These are phyloP conservation scores for Leucoraja ocellata DNA, from an alignment of 2,797 vertebrate species.

Conservation along the genomic window DNA sequence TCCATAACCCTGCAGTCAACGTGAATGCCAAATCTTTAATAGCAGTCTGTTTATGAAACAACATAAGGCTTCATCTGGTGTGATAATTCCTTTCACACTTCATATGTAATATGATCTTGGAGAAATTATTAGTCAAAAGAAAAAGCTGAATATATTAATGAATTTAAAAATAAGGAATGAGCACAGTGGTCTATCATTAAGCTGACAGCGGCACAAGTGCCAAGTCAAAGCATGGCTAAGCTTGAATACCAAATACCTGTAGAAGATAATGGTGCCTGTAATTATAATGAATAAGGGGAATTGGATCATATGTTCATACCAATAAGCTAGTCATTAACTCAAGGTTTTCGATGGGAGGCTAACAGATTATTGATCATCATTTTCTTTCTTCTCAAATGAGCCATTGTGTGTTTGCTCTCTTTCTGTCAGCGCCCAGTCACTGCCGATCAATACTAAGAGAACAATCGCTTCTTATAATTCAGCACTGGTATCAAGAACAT, in stretches of 20 bases:
- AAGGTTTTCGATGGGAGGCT: constrained; percentile 18
- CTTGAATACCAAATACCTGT: neutral
- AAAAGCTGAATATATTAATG: neutral
- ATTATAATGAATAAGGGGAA: constrained; percentile 14
- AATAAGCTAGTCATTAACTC: constrained; percentile 13
- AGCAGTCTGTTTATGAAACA: neutral
- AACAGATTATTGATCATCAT: neutral
- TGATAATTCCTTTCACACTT: neutral
- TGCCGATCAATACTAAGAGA: neutral
- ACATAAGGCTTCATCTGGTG: neutral
- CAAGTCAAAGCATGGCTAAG: constrained; percentile 21
- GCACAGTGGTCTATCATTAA: neutral
- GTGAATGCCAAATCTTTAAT: neutral
- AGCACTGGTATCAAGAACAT: neutral
- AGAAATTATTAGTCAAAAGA: neutral
- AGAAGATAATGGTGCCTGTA: neutral
- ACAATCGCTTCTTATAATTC: neutral
- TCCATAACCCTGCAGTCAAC: neutral
- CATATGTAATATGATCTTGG: neutral
- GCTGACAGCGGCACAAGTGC: neutral
- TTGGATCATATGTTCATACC: constrained; percentile 15
- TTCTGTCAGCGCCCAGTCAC: neutral
- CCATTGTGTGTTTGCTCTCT: neutral
- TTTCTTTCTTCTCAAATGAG: constrained; percentile 3
- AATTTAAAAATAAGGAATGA: neutral